Conservation (phyloP, 2,888 invertebrate genomes). For the Brenthis hecate region DNA sequence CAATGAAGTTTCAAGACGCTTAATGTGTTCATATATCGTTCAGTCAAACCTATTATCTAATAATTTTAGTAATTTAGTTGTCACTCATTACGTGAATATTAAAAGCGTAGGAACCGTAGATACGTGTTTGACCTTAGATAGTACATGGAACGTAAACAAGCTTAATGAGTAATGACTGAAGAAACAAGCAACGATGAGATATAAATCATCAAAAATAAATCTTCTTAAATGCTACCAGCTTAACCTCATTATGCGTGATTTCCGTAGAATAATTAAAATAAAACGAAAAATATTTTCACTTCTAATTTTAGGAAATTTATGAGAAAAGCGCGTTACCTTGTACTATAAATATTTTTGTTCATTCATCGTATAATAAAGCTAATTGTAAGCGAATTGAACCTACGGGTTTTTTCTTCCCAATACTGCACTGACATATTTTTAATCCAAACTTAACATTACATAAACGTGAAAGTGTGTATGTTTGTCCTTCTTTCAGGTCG, state of each 20-base stretch:
- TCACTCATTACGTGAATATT: slow-evolving; percentile 1
- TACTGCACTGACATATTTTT: no score
- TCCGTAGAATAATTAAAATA: slow-evolving; percentile 1
- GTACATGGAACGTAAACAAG: slow-evolving; percentile 22
- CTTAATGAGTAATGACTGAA: slow-evolving; percentile 8
- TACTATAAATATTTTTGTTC: slow-evolving; percentile 6
- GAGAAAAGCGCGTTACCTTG: slow-evolving; percentile 8
- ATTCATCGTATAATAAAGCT: background rate
- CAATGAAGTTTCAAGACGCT: no score
- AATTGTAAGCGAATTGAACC: background rate
- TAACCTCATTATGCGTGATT: background rate
- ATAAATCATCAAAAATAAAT: slow-evolving; percentile 1
- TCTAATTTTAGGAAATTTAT: slow-evolving; percentile 5
- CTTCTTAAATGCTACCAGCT: background rate
- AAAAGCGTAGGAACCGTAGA: background rate
- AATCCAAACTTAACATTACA: no score
- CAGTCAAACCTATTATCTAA: background rate
- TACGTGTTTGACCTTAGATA: slow-evolving; percentile 26
- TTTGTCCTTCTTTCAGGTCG: no score
- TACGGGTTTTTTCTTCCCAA: background rate
- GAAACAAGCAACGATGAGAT: background rate
- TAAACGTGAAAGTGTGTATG: no score
- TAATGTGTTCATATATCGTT: no score
- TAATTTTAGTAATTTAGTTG: background rate
- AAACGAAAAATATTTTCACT: background rate